These are phyloP conservation scores for Dugesia japonica DNA, from an alignment of 2,888 invertebrate genomes.

Conservation along the genomic window DNA sequence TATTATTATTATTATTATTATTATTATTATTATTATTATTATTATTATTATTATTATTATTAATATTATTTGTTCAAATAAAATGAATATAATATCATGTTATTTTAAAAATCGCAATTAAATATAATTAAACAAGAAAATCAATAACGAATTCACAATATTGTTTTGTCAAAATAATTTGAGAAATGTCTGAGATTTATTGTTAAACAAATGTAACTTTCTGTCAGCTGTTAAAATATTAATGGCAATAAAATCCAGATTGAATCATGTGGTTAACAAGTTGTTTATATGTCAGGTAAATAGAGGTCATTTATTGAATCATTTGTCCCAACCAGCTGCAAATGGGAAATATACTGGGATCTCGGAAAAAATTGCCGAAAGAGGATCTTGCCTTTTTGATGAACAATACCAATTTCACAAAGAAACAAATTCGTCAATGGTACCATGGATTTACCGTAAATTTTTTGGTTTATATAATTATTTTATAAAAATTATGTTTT, in stretches of 20 bases:
- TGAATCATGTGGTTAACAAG: background rate
- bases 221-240: slow-evolving; percentile 8
- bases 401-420: slow-evolving; percentile 89
- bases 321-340: background rate
- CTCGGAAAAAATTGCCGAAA: slow-evolving; percentile 64
- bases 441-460: slow-evolving; percentile 97
- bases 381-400: slow-evolving; percentile 97
- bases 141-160: too few relatives aligned
- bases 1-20: too few relatives aligned
- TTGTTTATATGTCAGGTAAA: background rate
- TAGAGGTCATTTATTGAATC: background rate
- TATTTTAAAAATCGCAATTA: too few relatives aligned
- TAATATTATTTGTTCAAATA: too few relatives aligned
- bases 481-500: too few relatives aligned
- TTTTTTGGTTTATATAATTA: too few relatives aligned
- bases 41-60: too few relatives aligned
- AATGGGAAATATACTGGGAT: slow-evolving; percentile 41
- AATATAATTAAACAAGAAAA: too few relatives aligned
- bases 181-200: background rate
- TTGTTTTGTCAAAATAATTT: too few relatives aligned
- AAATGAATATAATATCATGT: too few relatives aligned
- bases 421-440: slow-evolving; percentile 98
- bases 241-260: slow-evolving; percentile 2
- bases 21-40: too few relatives aligned
- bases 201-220: background rate